Base-by-base conservation (phyloP, 30 jellyfish, hydroid and myxozoan genomes). In the Nemopilema nomurai region DNA sequence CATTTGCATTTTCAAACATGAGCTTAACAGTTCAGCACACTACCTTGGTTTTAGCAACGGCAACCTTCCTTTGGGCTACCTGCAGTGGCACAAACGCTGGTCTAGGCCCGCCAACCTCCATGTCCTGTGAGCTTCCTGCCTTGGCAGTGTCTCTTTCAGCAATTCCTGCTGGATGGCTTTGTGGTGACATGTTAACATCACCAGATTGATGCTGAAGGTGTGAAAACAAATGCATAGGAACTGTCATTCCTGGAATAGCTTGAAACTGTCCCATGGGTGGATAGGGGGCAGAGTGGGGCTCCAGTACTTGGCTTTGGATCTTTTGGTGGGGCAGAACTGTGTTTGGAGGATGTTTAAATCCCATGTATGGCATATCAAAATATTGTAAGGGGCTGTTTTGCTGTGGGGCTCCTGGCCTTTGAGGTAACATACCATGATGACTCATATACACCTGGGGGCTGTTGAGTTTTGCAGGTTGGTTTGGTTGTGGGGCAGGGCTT, bases 71-170 rank as follows among this genome's bases (percentile, higher is more conserved):
- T 3, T 41, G 6, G 0, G 68, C 78, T 41, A 83, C 92, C 66
- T 83, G 92, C 53, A 83, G 49, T 8, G 93, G 93, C 7, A 84
- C 71, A 66, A 84, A 84, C 0, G 83, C 83, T 7, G 90, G 82
- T 49, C 24, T 30, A 25, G 22, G 8, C 24, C 27, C n/a, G n/a
- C n/a, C n/a, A n/a, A 26, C 87, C 25, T 50, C 65, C 62, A 16
- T 71, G 28, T 18, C 21, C 24, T 51, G 16, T 8, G 51, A 1
- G 51, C 50, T 32, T 1, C 20, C 23, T 67, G n/a, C n/a, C n/a
- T n/a, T n/a, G n/a, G n/a, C 13, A 3, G 57, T 41, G 6, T 41
- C 57, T 41, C 9, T 41, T 13, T 41, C 9, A 41, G 6, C 57
- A 41, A 6, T 41, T 41, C 57, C 13, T 41, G 13, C 13, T 13